phyloP scores from a whole-genome alignment of 1,140 invertebrate species.

The Eurosta solidaginis region DNA sequence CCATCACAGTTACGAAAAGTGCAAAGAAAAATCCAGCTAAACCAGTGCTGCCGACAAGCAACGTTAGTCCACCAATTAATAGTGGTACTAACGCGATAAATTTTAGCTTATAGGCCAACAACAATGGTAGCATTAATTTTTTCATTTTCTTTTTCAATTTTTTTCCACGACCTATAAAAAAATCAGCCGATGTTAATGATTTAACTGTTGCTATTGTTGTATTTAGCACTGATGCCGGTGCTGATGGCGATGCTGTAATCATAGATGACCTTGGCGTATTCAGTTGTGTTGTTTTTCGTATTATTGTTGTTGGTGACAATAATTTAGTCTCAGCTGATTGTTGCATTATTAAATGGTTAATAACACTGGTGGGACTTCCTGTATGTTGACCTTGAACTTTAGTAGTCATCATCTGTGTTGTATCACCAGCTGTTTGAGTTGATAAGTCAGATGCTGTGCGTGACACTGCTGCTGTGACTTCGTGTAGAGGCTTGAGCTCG shows the following conservation, averaged over 20 bases:
- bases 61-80: constrained; percentile 72
- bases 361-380: neutral
- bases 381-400: constrained; percentile 51
- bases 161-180: constrained; percentile 38
- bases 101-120: constrained; percentile 81
- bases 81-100: constrained; percentile 78
- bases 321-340: neutral
- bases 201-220: neutral
- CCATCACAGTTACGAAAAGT: constrained; percentile 71
- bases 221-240: neutral
- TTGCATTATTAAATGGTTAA: neutral
- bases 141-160: constrained; percentile 68
- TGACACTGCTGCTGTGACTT: neutral
- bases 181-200: neutral
- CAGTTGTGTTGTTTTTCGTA: neutral
- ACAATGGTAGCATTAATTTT: constrained; percentile 72
- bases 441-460: constrained; percentile 35
- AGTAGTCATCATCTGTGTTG: constrained; percentile 34
- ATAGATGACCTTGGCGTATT: neutral
- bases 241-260: neutral
- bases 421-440: neutral
- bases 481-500: neutral
- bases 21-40: constrained; percentile 85
- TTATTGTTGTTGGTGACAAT: constrained; percentile 21
- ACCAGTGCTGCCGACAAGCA: constrained; percentile 75